Evolutionary conservation across 2,113 vertebrate genomes (phyloP).

Genomic region (Ginglymostoma cirratum): DNA sequence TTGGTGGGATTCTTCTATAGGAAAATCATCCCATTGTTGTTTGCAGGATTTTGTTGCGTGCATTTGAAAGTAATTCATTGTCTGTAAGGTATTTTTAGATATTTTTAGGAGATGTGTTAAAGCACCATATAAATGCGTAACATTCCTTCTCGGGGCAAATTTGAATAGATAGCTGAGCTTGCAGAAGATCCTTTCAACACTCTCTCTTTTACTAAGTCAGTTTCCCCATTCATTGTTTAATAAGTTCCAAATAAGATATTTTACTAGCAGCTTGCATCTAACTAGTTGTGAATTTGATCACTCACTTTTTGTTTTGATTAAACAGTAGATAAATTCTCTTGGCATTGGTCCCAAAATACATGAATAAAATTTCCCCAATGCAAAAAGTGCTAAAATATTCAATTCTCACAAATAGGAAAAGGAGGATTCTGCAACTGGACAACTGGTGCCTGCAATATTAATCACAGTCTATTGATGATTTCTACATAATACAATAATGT

Average conservation of each 20-base stretch:
- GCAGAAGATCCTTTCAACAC: neutral
- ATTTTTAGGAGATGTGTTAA: neutral
- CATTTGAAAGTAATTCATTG: neutral
- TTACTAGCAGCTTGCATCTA: neutral
- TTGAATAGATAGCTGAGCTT: neutral
- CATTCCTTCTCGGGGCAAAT: neutral
- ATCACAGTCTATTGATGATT: neutral
- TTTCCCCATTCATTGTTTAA: neutral
- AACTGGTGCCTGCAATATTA: neutral
- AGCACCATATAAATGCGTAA: neutral
- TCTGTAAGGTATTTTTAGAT: neutral
- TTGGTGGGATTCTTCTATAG: neutral
- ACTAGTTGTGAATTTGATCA: neutral
- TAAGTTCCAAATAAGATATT: slow-evolving; percentile 9
- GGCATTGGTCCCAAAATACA: neutral
- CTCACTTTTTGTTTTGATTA: neutral
- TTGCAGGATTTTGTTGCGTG: neutral
- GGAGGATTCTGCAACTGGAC: neutral
- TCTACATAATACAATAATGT: neutral
- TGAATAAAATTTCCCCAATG: neutral
- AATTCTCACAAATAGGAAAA: neutral
- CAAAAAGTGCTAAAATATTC: slow-evolving; percentile 1
- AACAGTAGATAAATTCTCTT: neutral
- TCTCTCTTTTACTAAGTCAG: neutral
- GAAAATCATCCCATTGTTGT: neutral